Evolutionary conservation across 2,888 invertebrate genomes (phyloP), one percentile per base, ranked within the genome.

Genomic region (Rhingia rostrata): DNA sequence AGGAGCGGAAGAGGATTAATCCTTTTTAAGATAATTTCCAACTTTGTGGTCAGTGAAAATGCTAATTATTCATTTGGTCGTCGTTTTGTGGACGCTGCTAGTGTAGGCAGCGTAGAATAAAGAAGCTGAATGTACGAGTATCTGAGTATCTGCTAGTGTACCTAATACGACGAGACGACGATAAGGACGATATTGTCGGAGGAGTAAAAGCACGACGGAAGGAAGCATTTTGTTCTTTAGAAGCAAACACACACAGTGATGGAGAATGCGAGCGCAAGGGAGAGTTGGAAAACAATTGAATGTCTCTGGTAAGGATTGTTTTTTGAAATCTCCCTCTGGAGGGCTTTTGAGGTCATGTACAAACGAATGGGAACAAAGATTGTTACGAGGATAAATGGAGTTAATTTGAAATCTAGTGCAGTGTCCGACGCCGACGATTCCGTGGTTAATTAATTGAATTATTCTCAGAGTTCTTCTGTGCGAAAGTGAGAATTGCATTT

Each of bases 21-120:
- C 64, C 64, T 51, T 66, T 66, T 66, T 66, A 49, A 66, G n/a
- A 66, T 66, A 66, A 66, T 66, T 66, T 66, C 51, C 22, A 66
- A 66, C 64, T 66, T 66, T 66, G 64, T 53, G 64, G 64, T 66
- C 64, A 53, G 64, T 66, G 51, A 39, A 66, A 66, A 66, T 66
- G 51, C 49, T 66, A 66, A 66, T 66, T 66, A 66, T 66, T 66
- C 64, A 66, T 51, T 66, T 66, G 49, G 64, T 49, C 64, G 51
- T 66, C 64, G 64, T 51, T 66, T 37, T 66, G 64, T 39, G 64
- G 64, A 37, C 64, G 41, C 30, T 66, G 30, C 64, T 66, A 66
- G 51, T 66, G 51, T 66, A 39, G 64, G 51, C 51, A 61, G 39
- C 4, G 7, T 2, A 41, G 61, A 30, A 12, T 22, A 37, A 61